Base-by-base conservation (phyloP, 2,797 vertebrate genomes). In the Crypturellus tataupa region DNA sequence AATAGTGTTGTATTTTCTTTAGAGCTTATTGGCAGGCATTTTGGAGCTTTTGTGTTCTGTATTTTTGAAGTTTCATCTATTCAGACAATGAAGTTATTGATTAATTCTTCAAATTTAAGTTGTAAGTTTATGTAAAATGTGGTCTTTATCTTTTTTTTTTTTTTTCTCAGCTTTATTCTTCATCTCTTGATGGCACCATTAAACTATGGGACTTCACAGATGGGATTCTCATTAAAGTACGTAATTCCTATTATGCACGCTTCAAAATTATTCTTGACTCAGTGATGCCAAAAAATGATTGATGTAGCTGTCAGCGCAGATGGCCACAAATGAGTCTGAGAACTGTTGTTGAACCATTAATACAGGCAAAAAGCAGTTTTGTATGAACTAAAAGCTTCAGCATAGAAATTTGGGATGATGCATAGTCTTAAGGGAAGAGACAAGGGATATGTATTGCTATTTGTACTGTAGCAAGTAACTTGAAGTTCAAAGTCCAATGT, bases 201-300 rank as follows among this genome's bases (percentile, higher is more conserved):
- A 98, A 98, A 87, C 97, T 99, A 11, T 99, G 99, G 99, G 99
- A 99, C 97, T 99, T 99, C 96, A 97, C 98, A 63, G 99, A 99
- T 76, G 99, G 99, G 35, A 99, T 99, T 96, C 98, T 99, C 23
- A 99, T 99, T 73, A 99, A 99, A 98, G 99, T 99, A 97, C 1
- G 77, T 59, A 65, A 39, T 31, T 70, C 24, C 10, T 68, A 2
- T 40, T 86, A 13, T 47, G 27, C 23, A 7, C 3, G 1, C 24
- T 25, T 69, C 10, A 51, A 14, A 68, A 27, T 56, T 73, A 17
- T 39, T 77, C 16, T 60, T 63, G 24, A 25, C 9, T 6, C 2
- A 1, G 0, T 51, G 37, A 35, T 12, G 31, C 37, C 8, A 71
- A 16, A 65, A 19, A 40, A 78, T 35, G 35, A n/a, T 91, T 84